Conservation (phyloP, 2,113 vertebrate species). For the Sphaerodactylus townsendi region DNA sequence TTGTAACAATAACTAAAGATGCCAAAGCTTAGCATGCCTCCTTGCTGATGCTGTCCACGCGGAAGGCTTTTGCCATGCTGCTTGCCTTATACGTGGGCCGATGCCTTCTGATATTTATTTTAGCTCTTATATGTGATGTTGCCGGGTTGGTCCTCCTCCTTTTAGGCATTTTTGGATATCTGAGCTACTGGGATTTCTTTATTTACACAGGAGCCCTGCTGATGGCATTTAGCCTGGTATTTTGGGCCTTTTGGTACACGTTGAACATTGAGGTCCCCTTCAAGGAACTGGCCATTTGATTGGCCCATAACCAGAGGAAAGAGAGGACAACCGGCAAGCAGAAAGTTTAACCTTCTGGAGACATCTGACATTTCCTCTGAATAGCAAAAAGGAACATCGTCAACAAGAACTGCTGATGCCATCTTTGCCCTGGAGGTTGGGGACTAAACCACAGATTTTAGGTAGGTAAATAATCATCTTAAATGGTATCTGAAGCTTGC, state of each 20-base stretch:
- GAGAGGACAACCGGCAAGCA: neutral
- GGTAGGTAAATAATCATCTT: neutral
- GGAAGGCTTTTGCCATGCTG: slow-evolving; percentile 42
- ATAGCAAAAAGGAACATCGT: neutral
- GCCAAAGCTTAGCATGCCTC: slow-evolving; percentile 12
- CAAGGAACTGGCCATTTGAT: slow-evolving; percentile 71
- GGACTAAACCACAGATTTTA: neutral
- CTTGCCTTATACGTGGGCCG: slow-evolving; percentile 36
- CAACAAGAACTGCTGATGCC: neutral
- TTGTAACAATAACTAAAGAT: slow-evolving; percentile 20
- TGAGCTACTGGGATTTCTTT: slow-evolving; percentile 85
- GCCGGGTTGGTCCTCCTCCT: slow-evolving; percentile 78
- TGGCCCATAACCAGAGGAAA: neutral
- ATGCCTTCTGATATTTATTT: slow-evolving; percentile 51
- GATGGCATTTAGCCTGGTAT: slow-evolving; percentile 81
- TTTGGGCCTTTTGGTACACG: slow-evolving; percentile 87
- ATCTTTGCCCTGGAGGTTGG: neutral
- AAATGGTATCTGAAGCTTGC: neutral
- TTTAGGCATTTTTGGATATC: slow-evolving; percentile 74
- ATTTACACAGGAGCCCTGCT: slow-evolving; percentile 82
- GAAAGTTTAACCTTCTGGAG: neutral
- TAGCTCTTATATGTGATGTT: slow-evolving; percentile 77
- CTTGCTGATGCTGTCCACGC: slow-evolving; percentile 29
- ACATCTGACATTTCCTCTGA: neutral
- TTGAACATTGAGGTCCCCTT: slow-evolving; percentile 74